phyloP scores from a whole-genome alignment of 2,113 vertebrate species.

The Todiramphus chloris region DNA sequence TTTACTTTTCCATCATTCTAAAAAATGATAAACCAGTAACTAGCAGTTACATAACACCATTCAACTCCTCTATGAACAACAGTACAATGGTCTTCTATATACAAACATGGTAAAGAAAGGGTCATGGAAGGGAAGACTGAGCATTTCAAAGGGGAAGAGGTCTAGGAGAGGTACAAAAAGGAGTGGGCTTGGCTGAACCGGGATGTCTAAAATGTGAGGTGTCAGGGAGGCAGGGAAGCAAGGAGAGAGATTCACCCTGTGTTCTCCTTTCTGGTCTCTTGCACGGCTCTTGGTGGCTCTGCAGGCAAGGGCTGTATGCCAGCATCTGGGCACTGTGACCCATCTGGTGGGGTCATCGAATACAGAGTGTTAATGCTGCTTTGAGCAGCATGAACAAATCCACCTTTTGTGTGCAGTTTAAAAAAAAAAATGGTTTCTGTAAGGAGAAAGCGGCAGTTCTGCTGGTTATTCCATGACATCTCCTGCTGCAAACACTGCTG shows the following conservation, averaged over 20 bases:
- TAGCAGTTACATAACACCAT: not conserved
- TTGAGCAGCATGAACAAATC: not conserved
- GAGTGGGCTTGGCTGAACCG: not conserved
- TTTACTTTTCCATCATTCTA: not conserved
- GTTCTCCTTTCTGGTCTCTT: not conserved
- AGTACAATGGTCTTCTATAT: not conserved
- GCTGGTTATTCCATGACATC: not conserved
- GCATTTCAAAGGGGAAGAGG: not conserved
- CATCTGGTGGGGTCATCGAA: not conserved
- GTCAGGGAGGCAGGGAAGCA: not conserved
- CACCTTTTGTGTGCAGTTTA: not conserved
- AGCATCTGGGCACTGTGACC: not conserved
- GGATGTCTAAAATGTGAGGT: not conserved
- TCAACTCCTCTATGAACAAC: not conserved
- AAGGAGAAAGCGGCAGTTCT: not conserved
- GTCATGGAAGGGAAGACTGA: not conserved
- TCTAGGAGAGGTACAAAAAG: not conserved
- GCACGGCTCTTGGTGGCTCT: not conserved
- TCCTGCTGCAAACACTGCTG: not conserved
- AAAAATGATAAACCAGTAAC: not conserved
- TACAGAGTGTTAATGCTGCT: not conserved
- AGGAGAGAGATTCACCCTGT: not conserved
- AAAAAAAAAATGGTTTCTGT: not conserved
- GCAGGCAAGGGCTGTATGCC: not conserved
- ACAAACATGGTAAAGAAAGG: not conserved